Evolutionary conservation across 2,797 vertebrate species (phyloP), one percentile per base, ranked within the genome.

Genomic region (Pangasius krempfi): DNA sequence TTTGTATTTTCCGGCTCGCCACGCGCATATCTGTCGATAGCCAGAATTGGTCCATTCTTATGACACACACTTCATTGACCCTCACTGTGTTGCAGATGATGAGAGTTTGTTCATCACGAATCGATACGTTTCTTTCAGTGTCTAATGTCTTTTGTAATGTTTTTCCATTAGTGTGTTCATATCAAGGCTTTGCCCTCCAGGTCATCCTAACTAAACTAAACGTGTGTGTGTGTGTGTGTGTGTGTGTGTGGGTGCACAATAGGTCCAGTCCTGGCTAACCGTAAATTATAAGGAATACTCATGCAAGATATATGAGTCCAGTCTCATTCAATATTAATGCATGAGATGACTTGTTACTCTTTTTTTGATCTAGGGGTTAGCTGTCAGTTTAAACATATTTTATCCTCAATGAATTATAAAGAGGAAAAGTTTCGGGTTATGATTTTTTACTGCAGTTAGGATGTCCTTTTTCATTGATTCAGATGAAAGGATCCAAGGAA

Each of bases 201-300:
- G 82, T 84, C 60, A 84, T 68, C 93, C 90, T 93, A 93, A 95
- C 94, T 91, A 90, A 92, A 92, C 91, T 92, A 83, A 83, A 66
- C 64, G 72, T n/a, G 10, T 68, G 8, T 72, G 44, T 52, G 30
- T 56, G 9, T 18, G 81, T 82, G 88, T 86, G 68, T 86, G 33
- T 88, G 60, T 58, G 76, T 80, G 62, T 80, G 62, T 64, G 70
- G 44, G 20, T 13, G 40, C 25, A 20, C 33, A 40, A 25, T 81
- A 81, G 33, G 44, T 62, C 80, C 37, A 8, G 58, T 62, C 86
- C 87, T 84, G n/a, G 44, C 54, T 84, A 72, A 50, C 72, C 27
- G 64, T 44, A 81, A 91, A 78, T 80, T 47, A 40, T 84, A 82
- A 82, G 58, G 50, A 87, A 90, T n/a, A 76, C 66, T 62, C 85